phyloP scores from a whole-genome alignment of 2,888 invertebrate genomes.

The Tiliacea aurago region DNA sequence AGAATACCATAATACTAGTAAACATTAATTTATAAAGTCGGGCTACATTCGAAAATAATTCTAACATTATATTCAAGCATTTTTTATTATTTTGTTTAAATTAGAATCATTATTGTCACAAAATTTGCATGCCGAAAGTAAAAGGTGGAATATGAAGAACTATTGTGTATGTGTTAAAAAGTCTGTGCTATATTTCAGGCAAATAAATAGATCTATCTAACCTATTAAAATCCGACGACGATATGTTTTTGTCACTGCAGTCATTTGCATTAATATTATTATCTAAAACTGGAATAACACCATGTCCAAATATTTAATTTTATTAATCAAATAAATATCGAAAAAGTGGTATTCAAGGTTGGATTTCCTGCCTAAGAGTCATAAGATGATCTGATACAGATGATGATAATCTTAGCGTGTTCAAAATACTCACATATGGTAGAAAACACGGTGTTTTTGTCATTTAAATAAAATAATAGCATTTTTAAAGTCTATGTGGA shows the following conservation, averaged over 20 bases:
- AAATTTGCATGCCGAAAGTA: no score
- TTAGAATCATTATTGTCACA: no score
- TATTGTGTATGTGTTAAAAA: no score
- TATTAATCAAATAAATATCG: not conserved
- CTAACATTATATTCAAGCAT: not conserved
- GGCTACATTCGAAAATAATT: no score
- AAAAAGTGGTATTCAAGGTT: not conserved
- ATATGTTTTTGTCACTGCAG: not conserved
- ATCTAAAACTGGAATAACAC: not conserved
- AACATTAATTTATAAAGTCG: no score
- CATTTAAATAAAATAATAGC: not conserved
- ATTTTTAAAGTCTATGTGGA: not conserved
- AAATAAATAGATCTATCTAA: no score
- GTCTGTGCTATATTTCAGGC: no score
- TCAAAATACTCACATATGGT: not conserved
- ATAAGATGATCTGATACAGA: not conserved
- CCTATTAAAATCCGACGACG: not conserved
- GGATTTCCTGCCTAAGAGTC: accelerated
- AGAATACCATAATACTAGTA: no score
- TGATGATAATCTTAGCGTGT: not conserved
- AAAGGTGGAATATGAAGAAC: no score
- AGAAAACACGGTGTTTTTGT: not conserved
- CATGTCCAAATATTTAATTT: not conserved
- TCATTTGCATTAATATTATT: not conserved
- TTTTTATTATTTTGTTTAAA: no score